phyloP scores from a whole-genome alignment of 2,888 invertebrate genomes.

The Heliconius erato region DNA sequence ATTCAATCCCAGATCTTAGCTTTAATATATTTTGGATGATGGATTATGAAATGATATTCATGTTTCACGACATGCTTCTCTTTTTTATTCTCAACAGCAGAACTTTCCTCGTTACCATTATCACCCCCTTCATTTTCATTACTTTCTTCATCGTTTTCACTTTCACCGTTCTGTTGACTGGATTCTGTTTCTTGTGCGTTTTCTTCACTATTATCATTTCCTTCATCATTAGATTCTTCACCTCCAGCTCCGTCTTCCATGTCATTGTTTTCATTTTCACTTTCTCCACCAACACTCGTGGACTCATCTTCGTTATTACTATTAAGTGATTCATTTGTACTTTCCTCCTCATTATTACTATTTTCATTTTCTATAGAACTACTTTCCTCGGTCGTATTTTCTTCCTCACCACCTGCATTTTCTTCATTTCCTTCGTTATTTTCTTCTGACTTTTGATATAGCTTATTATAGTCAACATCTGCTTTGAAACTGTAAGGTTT shows the following conservation, averaged over 20 bases:
- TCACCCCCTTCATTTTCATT: constrained; percentile 10
- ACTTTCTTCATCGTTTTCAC: constrained; percentile 13
- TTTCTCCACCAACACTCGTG: not conserved
- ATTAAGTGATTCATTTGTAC: not conserved
- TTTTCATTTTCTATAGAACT: constrained; percentile 27
- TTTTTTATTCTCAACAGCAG: constrained; percentile 27
- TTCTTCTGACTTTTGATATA: constrained; percentile 35
- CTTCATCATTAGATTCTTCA: constrained; percentile 10
- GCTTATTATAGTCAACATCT: constrained; percentile 54
- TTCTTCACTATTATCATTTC: constrained; percentile 25
- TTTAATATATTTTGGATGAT: constrained; percentile 47
- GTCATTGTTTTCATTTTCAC: constrained; percentile 10
- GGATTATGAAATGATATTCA: constrained; percentile 48
- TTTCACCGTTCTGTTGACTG: constrained; percentile 23
- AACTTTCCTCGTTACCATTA: constrained; percentile 28
- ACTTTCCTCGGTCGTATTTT: constrained; percentile 18
- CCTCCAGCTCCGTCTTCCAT: not conserved
- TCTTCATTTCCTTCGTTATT: constrained; percentile 39
- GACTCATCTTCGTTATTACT: not conserved
- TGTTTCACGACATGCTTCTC: constrained; percentile 8
- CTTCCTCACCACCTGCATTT: constrained; percentile 32
- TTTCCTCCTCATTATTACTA: constrained; percentile 14
- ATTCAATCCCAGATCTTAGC: not conserved
- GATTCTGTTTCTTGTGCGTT: not conserved
- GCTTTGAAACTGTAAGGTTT: constrained; percentile 55